phyloP scores from a whole-genome alignment of 2,113 vertebrate genomes.

The Cinclus cinclus region DNA sequence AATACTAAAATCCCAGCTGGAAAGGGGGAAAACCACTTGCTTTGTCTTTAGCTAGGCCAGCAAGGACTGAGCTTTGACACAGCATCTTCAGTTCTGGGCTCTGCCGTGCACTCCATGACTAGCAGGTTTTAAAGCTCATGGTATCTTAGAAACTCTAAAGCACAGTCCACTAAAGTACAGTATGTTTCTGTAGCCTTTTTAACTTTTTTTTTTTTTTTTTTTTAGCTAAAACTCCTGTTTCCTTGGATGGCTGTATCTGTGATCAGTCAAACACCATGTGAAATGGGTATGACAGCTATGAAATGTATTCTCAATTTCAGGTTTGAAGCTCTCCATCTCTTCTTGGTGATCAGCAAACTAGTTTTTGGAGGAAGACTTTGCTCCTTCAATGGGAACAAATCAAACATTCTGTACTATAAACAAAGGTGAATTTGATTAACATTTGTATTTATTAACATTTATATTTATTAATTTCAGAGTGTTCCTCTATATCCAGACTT shows the following conservation, averaged over 20 bases:
- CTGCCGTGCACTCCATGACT: background rate
- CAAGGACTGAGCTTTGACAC: background rate
- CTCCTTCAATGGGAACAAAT: background rate
- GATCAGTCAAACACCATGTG: background rate
- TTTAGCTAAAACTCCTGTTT: background rate
- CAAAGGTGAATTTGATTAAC: background rate
- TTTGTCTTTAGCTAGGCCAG: background rate
- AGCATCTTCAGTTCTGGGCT: background rate
- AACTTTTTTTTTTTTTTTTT: background rate
- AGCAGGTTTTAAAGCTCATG: background rate
- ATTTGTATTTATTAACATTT: background rate
- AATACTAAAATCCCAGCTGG: background rate
- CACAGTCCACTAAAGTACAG: background rate
- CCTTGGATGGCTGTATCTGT: background rate
- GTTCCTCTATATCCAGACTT: constrained; percentile 20
- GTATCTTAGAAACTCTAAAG: background rate
- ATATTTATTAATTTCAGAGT: background rate
- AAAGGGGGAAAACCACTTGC: background rate
- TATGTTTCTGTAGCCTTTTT: background rate
- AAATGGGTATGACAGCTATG: background rate
- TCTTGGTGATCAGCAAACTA: background rate
- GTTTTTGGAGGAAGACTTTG: background rate
- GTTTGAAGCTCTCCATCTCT: background rate
- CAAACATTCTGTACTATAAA: background rate
- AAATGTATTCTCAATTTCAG: background rate